Evolutionary conservation across 2,888 invertebrate genomes (phyloP), one percentile per base, ranked within the genome.

Genomic region (Smittia sp.): DNA sequence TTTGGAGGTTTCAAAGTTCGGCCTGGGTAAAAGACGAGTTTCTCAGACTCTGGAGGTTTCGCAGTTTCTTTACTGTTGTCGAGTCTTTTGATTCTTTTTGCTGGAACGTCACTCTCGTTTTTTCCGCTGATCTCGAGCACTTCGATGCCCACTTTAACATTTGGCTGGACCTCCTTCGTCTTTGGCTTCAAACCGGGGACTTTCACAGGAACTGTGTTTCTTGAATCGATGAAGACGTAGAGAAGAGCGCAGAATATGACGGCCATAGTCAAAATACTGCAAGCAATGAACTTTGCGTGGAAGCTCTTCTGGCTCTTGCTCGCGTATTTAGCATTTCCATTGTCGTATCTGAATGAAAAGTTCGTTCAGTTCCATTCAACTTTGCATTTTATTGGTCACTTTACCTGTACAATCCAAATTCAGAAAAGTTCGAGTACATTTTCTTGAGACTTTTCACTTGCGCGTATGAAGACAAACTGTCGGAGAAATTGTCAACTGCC

Each of bases 361-460:
- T 20, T 22, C 7, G 9, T 65, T 11, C n/a, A 38, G 18, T 1
- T 27, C 13, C 18, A 18, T 25, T 25, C 6, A 11, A 20, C 11
- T 68, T 22, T 24, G 3, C 9, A 41, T 68, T 18, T 24, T 41
- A 46, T 2, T 46, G 15, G 24, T 25, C 3, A 18, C n/a, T 25
- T 27, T 2, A 69, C 69, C 69, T 69, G 24, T 69, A 69, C 18
- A 69, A 54, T 32, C 69, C 69, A 54, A 69, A 69, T 69, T 69
- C 27, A n/a, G 69, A 54, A 27, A 69, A 52, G 20, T 54, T 69
- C 18, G 69, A 41, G 27, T 69, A 69, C 69, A 69, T 69, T 52
- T 27, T 69, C 13, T 69, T 58, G 18, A 18, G n/a, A 58, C 52
- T 54, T 25, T 27, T 15, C 69, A 69, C 69, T 69, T 69, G 27